A percentile compares a stretch with the other conserved stretches of the same genome.
Evolutionary conservation across 2,797 vertebrate genomes (phyloP).

Genomic region (Pantherophis alleghaniensis): DNA sequence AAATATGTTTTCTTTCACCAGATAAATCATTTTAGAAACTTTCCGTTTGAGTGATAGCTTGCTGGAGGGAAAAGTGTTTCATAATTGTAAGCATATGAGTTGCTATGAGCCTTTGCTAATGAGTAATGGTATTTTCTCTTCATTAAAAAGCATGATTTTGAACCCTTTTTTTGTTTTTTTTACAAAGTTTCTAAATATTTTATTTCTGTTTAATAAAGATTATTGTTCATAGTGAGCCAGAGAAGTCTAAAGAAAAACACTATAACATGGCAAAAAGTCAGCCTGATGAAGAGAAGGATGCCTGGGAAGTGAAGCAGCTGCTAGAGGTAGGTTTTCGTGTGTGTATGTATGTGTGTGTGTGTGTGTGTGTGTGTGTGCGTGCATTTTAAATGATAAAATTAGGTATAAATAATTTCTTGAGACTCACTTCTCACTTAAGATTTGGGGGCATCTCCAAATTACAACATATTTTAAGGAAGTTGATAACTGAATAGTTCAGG

Average conservation of each 20-base stretch:
- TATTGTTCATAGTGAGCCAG: conserved; percentile 87
- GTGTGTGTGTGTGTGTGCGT: neutral
- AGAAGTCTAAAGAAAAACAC: conserved; percentile 75
- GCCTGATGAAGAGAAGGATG: conserved; percentile 74
- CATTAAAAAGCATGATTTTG: neutral
- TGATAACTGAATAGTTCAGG: neutral
- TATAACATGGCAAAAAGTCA: conserved; percentile 92
- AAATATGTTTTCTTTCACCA: neutral
- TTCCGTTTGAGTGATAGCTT: neutral
- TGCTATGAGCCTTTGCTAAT: neutral
- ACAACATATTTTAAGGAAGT: neutral
- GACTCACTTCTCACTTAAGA: neutral
- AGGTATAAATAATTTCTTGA: neutral
- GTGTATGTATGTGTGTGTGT: neutral
- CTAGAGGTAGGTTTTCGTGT: conserved; percentile 81
- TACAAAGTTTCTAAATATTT: conserved; percentile 16
- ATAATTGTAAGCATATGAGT: neutral
- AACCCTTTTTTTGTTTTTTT: neutral
- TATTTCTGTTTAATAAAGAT: conserved; percentile 77
- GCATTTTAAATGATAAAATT: neutral
- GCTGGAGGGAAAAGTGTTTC: no score
- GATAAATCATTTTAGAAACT: neutral
- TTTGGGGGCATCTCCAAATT: neutral
- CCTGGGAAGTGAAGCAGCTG: conserved; percentile 95
- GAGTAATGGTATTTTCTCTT: neutral